phyloP scores from a whole-genome alignment of 2,888 invertebrate species.

The Phyllotreta striolata region DNA sequence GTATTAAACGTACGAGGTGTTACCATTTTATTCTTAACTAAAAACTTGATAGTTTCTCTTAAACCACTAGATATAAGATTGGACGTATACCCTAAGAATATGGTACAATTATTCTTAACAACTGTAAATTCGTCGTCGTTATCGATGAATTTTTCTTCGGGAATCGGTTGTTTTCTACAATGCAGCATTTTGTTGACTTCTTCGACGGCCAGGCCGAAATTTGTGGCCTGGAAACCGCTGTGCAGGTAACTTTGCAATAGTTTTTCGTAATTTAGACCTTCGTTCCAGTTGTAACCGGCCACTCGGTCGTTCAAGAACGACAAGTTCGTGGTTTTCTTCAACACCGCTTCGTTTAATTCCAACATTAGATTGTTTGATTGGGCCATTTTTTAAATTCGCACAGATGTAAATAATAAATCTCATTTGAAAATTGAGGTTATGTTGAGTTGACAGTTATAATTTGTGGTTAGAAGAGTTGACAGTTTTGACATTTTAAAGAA shows the following conservation, averaged over 20 bases:
- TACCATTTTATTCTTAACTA: conserved; percentile 70
- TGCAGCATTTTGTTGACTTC: conserved; percentile 94
- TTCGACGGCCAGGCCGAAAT: conserved; percentile 87
- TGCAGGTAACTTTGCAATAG: conserved; percentile 80
- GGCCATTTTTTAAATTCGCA: conserved; percentile 30
- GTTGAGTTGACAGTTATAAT: background rate
- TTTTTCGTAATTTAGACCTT: conserved; percentile 84
- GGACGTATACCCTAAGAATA: conserved; percentile 89
- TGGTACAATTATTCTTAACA: conserved; percentile 84
- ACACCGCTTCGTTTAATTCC: conserved; percentile 48
- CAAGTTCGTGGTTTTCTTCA: conserved; percentile 53
- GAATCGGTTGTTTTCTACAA: conserved; percentile 73
- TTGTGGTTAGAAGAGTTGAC: background rate
- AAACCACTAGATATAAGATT: conserved; percentile 96
- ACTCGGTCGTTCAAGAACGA: conserved; percentile 64
- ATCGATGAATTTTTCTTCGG: conserved; percentile 71
- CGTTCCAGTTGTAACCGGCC: conserved; percentile 92
- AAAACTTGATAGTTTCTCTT: conserved; percentile 88
- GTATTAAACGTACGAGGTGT: background rate
- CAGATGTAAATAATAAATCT: background rate
- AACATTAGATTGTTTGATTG: conserved; percentile 29
- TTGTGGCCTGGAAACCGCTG: conserved; percentile 98
- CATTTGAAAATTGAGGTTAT: conserved; percentile 8
- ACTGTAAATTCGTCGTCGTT: conserved; percentile 84
- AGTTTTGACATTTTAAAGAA: background rate